Percentiles rank a stretch among this genome's conserved stretches.
Evolutionary conservation across 2,113 vertebrate genomes (phyloP).

Genomic region (Meleagris gallopavo): DNA sequence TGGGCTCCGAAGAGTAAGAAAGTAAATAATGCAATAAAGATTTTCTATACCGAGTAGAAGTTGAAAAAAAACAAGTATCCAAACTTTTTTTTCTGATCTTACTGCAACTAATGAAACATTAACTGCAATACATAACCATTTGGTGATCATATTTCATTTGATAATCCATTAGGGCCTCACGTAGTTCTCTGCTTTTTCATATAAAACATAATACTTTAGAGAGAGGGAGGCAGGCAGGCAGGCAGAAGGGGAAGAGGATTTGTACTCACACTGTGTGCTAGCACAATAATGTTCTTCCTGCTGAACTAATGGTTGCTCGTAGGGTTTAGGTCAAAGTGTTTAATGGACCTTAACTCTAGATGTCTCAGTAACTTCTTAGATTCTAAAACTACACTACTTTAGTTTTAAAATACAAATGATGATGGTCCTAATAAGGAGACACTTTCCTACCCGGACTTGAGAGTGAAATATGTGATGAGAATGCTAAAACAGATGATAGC

Average conservation of each 20-base stretch:
- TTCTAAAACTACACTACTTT: constrained; percentile 56
- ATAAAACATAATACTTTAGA: constrained; percentile 35
- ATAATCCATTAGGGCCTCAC: constrained; percentile 50
- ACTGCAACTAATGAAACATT: constrained; percentile 45
- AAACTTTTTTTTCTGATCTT: constrained; percentile 31
- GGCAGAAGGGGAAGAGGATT: constrained; percentile 45
- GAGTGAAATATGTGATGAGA: constrained; percentile 6
- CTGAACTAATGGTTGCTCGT: constrained; percentile 64
- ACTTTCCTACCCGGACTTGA: constrained; percentile 7
- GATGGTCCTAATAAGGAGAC: constrained; percentile 32
- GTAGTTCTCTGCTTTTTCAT: constrained; percentile 51
- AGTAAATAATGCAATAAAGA: not conserved
- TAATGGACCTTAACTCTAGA: constrained; percentile 71
- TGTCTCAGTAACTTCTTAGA: constrained; percentile 63
- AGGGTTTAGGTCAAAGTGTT: constrained; percentile 69
- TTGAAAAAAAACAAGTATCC: not conserved
- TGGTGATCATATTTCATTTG: constrained; percentile 55
- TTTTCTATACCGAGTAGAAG: not conserved
- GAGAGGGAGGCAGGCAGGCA: constrained; percentile 6
- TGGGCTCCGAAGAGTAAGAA: not conserved
- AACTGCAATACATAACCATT: constrained; percentile 27
- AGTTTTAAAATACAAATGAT: constrained; percentile 65
- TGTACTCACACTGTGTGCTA: constrained; percentile 61
- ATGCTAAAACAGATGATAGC: not conserved
- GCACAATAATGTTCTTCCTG: constrained; percentile 65